A percentile compares a stretch with the other conserved stretches of the same genome.
These are phyloP conservation scores for Vimba vimba DNA, from an alignment of 2,113 vertebrate species.

Conservation along the genomic window DNA sequence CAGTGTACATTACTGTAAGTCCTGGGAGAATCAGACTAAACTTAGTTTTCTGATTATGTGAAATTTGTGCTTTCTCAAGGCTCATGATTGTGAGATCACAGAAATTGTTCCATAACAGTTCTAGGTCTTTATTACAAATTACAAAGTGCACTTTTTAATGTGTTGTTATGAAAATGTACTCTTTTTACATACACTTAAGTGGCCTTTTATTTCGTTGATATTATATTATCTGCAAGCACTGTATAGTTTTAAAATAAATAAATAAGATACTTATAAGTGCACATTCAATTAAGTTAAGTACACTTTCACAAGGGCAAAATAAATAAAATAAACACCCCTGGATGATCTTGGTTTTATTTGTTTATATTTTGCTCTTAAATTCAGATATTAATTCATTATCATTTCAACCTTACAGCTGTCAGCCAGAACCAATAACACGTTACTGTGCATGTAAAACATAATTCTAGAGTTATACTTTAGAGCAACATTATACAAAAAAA, in stretches of 20 bases:
- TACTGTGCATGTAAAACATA: neutral
- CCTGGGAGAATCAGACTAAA: constrained; percentile 20
- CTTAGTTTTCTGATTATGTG: constrained; percentile 22
- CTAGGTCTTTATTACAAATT: neutral
- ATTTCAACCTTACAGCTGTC: neutral
- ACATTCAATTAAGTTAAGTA: neutral
- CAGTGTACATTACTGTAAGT: neutral
- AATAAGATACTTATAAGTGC: neutral
- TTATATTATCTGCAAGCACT: neutral
- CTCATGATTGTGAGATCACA: neutral
- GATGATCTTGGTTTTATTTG: too few relatives aligned
- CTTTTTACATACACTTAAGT: neutral
- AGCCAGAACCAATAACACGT: neutral
- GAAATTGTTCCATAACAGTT: neutral
- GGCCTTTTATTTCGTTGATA: neutral
- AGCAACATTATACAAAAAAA: too few relatives aligned
- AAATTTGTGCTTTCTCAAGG: constrained; percentile 12
- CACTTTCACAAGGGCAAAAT: neutral
- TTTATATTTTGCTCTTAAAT: too few relatives aligned
- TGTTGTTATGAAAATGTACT: neutral
- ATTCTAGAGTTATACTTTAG: neutral
- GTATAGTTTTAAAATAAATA: neutral
- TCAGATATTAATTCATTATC: neutral
- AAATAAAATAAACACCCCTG: neutral
- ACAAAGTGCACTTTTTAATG: neutral